These are phyloP conservation scores for Uropsilus gracilis DNA, from an alignment of 2,113 vertebrate genomes.

Conservation along the genomic window DNA sequence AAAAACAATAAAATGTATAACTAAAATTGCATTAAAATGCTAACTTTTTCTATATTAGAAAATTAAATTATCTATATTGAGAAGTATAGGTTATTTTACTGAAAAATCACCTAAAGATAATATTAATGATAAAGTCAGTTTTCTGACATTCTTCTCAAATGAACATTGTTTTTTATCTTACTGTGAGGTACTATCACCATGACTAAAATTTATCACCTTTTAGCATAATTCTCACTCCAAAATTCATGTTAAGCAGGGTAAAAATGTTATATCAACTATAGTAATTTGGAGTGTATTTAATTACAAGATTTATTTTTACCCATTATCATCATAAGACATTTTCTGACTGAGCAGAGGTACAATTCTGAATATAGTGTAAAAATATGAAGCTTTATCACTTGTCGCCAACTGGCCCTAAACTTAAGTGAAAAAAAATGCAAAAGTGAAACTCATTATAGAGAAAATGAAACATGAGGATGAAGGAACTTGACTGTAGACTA, in stretches of 20 bases:
- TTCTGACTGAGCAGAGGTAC: conserved; percentile 8
- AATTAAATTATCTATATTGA: conserved; percentile 55
- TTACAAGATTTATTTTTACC: background rate
- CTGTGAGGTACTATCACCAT: conserved; percentile 5
- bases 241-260: conserved; percentile 11
- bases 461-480: background rate
- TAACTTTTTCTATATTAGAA: conserved; percentile 53
- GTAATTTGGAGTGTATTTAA: conserved; percentile 42
- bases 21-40: conserved; percentile 27
- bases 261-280: background rate
- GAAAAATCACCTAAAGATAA: conserved; percentile 18
- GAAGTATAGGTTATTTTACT: conserved; percentile 51
- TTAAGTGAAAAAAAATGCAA: conserved; percentile 55
- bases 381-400: conserved; percentile 42
- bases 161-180: conserved; percentile 47
- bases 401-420: conserved; percentile 45
- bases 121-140: conserved; percentile 39
- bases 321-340: conserved; percentile 24
- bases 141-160: conserved; percentile 47
- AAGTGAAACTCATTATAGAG: background rate
- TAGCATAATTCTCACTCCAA: conserved; percentile 31
- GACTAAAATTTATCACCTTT: conserved; percentile 35
- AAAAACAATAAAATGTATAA: background rate
- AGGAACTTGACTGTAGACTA: background rate
- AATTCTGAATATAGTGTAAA: conserved; percentile 51